A percentile compares a stretch with the other conserved stretches of the same genome.
Conservation (phyloP, 2,113 vertebrate species). For the Anas platyrhynchos region DNA sequence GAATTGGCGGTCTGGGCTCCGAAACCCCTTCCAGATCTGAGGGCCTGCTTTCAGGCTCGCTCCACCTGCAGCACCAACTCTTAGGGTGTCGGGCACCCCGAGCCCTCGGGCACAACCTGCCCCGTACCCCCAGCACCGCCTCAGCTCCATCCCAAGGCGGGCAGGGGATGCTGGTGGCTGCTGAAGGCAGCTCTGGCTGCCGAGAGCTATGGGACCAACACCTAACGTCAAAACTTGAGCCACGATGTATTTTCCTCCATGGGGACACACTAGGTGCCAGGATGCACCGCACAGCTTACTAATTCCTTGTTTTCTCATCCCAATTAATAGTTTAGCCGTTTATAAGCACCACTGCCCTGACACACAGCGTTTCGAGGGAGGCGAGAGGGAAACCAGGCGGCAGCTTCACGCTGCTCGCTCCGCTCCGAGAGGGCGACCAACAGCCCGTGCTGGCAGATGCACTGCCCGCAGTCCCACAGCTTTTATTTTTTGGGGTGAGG, state of each 20-base stretch:
- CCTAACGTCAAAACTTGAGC: neutral
- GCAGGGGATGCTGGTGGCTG: neutral
- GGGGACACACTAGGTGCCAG: neutral
- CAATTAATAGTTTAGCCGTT: neutral
- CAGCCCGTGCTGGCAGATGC: neutral
- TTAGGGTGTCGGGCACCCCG: neutral
- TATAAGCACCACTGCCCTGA: rapidly evolving
- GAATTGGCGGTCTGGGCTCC: neutral
- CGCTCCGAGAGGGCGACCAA: neutral
- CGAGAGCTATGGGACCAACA: rapidly evolving
- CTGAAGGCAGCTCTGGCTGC: neutral
- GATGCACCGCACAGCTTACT: neutral
- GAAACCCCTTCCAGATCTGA: neutral
- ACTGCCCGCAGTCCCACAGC: neutral
- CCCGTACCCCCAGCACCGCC: neutral
- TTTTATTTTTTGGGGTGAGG: no score
- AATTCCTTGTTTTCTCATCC: neutral
- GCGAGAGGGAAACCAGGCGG: neutral
- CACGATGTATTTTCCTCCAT: neutral
- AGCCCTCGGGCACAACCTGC: neutral
- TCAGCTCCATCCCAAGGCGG: neutral
- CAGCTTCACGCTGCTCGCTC: neutral
- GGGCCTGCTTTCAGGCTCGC: neutral
- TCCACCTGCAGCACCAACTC: neutral
- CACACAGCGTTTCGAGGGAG: neutral